Evolutionary conservation across 2,888 invertebrate species (phyloP), one percentile per base, ranked within the genome.

Genomic region (Metopia argyrocephala): DNA sequence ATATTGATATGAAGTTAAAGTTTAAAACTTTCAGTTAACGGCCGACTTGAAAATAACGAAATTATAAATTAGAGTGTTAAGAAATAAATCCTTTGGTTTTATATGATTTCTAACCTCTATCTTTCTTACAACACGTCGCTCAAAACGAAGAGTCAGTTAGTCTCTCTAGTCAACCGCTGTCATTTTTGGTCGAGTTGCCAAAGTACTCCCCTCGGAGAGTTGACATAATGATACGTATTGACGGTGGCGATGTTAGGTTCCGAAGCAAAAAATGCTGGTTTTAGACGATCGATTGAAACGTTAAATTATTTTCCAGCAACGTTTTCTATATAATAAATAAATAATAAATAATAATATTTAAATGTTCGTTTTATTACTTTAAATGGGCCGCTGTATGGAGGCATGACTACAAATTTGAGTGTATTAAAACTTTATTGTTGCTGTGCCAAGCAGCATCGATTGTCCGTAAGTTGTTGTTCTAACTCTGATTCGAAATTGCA

Each of bases 331-430:
- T 64, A 74, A n/a, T n/a, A n/a, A n/a, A n/a, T n/a, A n/a, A n/a
- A n/a, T n/a, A n/a, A n/a, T n/a, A n/a, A n/a, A n/a, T n/a, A n/a
- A n/a, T n/a, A n/a, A 46, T 65, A 57, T 50, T 74, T 74, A 1
- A 73, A 27, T 4, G 21, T 57, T 23, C 84, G 71, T 5, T 54
- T 50, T 3, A 84, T 3, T 1, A 84, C 83, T 56, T 68, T 62
- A 57, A 56, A 83, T 23, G 84, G 84, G 0, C 84, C 83, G 27
- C 81, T 74, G 76, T 84, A 84, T n/a, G 82, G 79, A 3, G 65
- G 57, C 65, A 69, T 57, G 78, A 23, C 2, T 21, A 12, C 7
- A 65, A 15, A 9, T 28, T 50, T 4, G 50, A 5, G 25, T 52
- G 70, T 4, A 61, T 31, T 31, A 71, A 61, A 5, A 7, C 9